phyloP scores from a whole-genome alignment of 2,113 vertebrate species.

The Lophura nycthemera region DNA sequence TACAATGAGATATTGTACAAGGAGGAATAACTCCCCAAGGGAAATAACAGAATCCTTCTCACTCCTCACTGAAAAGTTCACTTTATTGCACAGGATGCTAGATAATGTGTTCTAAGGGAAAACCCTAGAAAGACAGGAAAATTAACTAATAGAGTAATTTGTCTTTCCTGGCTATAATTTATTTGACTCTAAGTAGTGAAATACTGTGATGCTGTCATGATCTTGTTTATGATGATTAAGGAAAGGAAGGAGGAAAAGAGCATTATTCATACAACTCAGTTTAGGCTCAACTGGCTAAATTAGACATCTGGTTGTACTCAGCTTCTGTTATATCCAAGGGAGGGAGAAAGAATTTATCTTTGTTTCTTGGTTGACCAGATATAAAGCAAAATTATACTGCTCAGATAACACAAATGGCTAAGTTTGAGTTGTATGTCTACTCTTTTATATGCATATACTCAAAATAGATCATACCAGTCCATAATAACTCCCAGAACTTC shows the following conservation, averaged over 20 bases:
- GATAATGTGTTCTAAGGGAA: conserved; percentile 57
- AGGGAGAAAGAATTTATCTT: neutral
- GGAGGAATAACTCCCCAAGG: conserved; percentile 40
- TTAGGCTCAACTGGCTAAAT: conserved; percentile 22
- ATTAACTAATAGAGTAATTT: conserved; percentile 68
- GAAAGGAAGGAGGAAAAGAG: conserved; percentile 26
- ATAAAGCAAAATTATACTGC: neutral
- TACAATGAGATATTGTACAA: conserved; percentile 33
- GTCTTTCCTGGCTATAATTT: conserved; percentile 64
- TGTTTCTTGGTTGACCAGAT: neutral
- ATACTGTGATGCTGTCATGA: conserved; percentile 59
- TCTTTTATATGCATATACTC: neutral
- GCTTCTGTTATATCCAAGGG: neutral
- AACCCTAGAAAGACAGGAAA: conserved; percentile 58
- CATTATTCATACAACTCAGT: conserved; percentile 12
- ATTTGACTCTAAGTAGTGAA: conserved; percentile 66
- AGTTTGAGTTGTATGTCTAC: neutral
- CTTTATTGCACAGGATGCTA: conserved; percentile 13
- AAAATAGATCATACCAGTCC: neutral
- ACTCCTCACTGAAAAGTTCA: conserved; percentile 35
- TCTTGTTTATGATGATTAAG: conserved; percentile 73
- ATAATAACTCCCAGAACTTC: neutral
- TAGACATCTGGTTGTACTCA: neutral
- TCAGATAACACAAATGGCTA: neutral
- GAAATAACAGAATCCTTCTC: conserved; percentile 53